Conservation (phyloP, 2,113 vertebrate species). For the Charadrius vociferus region DNA sequence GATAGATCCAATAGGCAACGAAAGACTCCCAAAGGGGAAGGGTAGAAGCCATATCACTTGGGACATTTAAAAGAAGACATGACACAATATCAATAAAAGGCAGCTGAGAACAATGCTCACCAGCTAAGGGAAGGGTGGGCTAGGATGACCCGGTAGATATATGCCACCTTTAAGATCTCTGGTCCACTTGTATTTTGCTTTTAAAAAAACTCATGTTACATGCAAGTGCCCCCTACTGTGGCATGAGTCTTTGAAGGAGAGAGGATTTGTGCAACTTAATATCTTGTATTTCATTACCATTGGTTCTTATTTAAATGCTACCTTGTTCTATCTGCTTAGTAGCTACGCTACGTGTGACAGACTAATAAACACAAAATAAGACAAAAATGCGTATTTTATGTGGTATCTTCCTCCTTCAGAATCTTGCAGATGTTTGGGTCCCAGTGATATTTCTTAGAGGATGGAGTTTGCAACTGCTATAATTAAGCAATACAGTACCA, state of each 20-base stretch:
- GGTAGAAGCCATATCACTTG: background rate
- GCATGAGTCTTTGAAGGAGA: background rate
- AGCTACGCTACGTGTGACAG: slow-evolving; percentile 51
- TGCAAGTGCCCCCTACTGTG: slow-evolving; percentile 1
- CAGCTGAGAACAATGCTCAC: background rate
- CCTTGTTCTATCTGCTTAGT: slow-evolving; percentile 59
- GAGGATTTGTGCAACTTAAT: slow-evolving; percentile 44
- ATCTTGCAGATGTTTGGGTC: slow-evolving; percentile 80
- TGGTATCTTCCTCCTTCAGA: slow-evolving; percentile 69
- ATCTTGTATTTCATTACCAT: slow-evolving; percentile 52
- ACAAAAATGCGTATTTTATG: slow-evolving; percentile 71
- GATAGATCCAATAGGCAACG: background rate
- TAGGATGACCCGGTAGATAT: background rate
- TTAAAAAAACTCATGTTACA: slow-evolving; percentile 16
- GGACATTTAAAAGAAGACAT: background rate
- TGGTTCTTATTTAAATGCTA: slow-evolving; percentile 57
- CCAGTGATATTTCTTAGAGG: slow-evolving; percentile 77
- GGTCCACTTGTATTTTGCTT: background rate
- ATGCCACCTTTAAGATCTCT: background rate
- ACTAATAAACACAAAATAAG: slow-evolving; percentile 76
- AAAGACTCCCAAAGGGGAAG: background rate
- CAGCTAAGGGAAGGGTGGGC: background rate
- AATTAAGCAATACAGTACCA: slow-evolving; percentile 81
- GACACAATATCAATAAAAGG: background rate
- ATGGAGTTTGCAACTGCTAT: slow-evolving; percentile 78